These are phyloP conservation scores for Gadus macrocephalus DNA, from an alignment of 2,113 vertebrate species.

Conservation along the genomic window DNA sequence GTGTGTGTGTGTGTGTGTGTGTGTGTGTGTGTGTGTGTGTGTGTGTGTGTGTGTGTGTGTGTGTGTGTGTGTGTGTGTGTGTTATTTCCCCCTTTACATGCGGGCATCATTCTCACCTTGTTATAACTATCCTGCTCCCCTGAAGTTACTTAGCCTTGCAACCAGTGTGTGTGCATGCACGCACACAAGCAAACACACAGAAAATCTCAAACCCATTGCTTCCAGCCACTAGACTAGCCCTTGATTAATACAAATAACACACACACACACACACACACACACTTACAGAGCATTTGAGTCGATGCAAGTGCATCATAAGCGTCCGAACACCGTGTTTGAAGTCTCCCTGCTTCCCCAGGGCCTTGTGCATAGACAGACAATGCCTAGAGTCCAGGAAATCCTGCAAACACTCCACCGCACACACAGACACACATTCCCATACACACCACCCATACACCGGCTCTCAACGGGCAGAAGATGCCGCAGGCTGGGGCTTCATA, in stretches of 20 bases:
- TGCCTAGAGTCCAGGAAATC: constrained; percentile 59
- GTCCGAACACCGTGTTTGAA: constrained; percentile 63
- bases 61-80: constrained; percentile 29
- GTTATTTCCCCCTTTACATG: constrained; percentile 12
- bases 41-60: constrained; percentile 17
- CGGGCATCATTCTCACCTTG: constrained; percentile 41
- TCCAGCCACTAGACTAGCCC: constrained; percentile 51
- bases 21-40: constrained; percentile 26
- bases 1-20: constrained; percentile 22
- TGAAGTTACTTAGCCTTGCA: constrained; percentile 15
- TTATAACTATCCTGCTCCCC: constrained; percentile 25
- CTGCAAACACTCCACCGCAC: constrained; percentile 41
- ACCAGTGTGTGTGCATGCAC: background rate
- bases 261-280: constrained; percentile 58
- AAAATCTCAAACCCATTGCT: constrained; percentile 40
- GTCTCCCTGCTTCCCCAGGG: constrained; percentile 63
- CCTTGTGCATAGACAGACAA: constrained; percentile 62
- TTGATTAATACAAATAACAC: constrained; percentile 10
- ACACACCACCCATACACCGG: constrained; percentile 64
- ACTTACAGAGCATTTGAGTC: constrained; percentile 70
- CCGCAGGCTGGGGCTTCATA: constrained; percentile 61
- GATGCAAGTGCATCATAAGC: constrained; percentile 65
- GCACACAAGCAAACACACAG: constrained; percentile 24
- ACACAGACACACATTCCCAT: constrained; percentile 20
- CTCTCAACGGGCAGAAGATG: constrained; percentile 55